phyloP scores from a whole-genome alignment of 1,140 invertebrate genomes.

The Araneus ventricosus region DNA sequence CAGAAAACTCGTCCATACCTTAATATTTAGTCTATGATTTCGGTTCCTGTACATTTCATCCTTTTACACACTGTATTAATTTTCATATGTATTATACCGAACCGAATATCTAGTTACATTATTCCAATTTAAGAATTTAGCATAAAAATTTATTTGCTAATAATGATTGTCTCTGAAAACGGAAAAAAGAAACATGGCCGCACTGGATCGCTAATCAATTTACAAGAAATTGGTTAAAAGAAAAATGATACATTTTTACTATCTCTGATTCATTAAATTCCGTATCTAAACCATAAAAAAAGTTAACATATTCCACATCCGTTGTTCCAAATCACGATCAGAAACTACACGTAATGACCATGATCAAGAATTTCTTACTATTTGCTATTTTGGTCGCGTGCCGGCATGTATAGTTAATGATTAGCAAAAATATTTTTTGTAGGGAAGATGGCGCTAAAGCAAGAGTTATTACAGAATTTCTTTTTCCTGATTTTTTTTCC shows the following conservation, averaged over 20 bases:
- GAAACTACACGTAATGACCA: not conserved
- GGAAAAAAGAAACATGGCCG: not conserved
- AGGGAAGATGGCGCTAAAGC: not conserved
- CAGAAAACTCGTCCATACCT: no score
- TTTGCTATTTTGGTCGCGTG: constrained; percentile 1
- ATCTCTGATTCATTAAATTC: not conserved
- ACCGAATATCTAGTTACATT: no score
- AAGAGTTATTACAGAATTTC: not conserved
- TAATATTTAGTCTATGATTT: no score
- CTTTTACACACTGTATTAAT: no score
- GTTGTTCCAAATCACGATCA: not conserved
- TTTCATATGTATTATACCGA: no score
- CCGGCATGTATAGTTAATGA: constrained; percentile 6
- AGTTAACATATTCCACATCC: not conserved
- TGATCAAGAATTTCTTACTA: not conserved
- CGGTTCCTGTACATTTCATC: no score
- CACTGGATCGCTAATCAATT: not conserved
- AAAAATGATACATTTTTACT: not conserved
- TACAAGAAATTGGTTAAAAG: not conserved
- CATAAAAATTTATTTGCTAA: no score
- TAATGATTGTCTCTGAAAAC: no score
- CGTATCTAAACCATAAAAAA: not conserved
- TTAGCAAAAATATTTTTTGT: not conserved
- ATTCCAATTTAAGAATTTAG: no score
- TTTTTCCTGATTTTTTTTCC: no score